phyloP scores from a whole-genome alignment of 1,140 invertebrate species.

The Drosophila ercepeae region DNA sequence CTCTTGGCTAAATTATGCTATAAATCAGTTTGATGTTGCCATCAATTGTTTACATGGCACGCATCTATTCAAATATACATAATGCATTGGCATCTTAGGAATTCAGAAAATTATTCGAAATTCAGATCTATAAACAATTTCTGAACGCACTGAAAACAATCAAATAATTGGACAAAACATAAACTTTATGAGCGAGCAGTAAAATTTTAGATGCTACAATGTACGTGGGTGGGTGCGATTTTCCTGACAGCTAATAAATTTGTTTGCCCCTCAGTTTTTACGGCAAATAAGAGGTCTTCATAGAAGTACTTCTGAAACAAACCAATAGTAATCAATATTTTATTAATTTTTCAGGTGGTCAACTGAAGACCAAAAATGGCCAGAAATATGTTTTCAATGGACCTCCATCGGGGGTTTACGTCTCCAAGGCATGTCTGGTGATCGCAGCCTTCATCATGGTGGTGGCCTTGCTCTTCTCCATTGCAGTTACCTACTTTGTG shows the following conservation, averaged over 20 bases:
- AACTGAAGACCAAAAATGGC: conserved; percentile 83
- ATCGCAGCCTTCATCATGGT: conserved; percentile 64
- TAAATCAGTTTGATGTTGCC: conserved; percentile 66
- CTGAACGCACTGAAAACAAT: conserved; percentile 48
- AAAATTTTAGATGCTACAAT: conserved; percentile 8
- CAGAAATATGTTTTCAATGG: conserved; percentile 83
- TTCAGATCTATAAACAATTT: conserved; percentile 41
- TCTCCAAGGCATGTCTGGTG: conserved; percentile 67
- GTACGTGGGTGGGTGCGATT: conserved; percentile 20
- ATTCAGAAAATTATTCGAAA: conserved; percentile 34
- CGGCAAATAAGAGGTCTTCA: not conserved
- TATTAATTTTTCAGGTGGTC: conserved; percentile 65
- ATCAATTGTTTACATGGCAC: conserved; percentile 35
- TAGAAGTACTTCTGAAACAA: no score
- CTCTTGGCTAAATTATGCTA: conserved; percentile 63
- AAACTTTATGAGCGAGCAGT: conserved; percentile 38
- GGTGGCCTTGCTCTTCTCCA: conserved; percentile 64
- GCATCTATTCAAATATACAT: conserved; percentile 34
- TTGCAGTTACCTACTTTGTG: conserved; percentile 76
- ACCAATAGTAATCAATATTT: no score
- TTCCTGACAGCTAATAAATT: conserved; percentile 25
- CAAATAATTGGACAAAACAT: conserved; percentile 57
- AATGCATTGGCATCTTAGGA: conserved; percentile 52
- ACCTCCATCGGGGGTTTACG: conserved; percentile 73
- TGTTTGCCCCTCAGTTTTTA: not conserved